Base-by-base conservation (phyloP, 1,140 invertebrate genomes). In the Drosophila takahashii region DNA sequence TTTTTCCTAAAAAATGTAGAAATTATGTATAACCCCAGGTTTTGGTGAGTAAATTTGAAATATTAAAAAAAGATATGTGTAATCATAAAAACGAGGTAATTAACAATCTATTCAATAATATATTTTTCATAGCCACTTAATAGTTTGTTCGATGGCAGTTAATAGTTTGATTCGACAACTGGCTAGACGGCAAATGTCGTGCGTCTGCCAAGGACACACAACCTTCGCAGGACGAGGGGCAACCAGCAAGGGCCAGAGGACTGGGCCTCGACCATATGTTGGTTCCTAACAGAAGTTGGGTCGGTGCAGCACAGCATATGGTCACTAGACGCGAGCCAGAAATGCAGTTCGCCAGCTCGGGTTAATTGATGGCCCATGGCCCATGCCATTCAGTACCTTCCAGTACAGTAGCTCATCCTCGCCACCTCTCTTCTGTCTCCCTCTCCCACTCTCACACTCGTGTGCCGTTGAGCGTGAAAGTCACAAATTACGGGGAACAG, bases 391-490 rank as follows among this genome's bases (percentile, higher is more conserved):
- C 22, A 22, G 22, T 22, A 22, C 72, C 64, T 37, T 53, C 22
- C 60, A 60, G 66, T 37, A 51, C 73, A 57, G 78, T 65, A 80
- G 81, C 79, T 84, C 79, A 79, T 83, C 79, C 80, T 60, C 62
- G 39, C 18, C 22, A 18, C 27, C 13, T 51, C 27, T n/a, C n/a
- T n/a, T n/a, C n/a, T n/a, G n/a, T n/a, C n/a, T 26, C 9, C 37
- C 42, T n/a, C 50, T 53, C 8, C 10, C 54, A 22, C 22, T 50
- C 34, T 66, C 4, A 18, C 47, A 27, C 16, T 52, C 51, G 78
- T 86, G 85, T 90, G 84, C 85, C 62, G 56, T 76, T 80, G 87
- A 91, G 86, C 90, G 86, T 91, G 86, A 91, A 91, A 91, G 90
- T 91, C 90, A 91, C 86, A 91, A 90, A 91, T 91, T 91, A 91